Evolutionary conservation across 2,797 vertebrate species (phyloP), one percentile per base, ranked within the genome.

Genomic region (Artibeus lituratus): DNA sequence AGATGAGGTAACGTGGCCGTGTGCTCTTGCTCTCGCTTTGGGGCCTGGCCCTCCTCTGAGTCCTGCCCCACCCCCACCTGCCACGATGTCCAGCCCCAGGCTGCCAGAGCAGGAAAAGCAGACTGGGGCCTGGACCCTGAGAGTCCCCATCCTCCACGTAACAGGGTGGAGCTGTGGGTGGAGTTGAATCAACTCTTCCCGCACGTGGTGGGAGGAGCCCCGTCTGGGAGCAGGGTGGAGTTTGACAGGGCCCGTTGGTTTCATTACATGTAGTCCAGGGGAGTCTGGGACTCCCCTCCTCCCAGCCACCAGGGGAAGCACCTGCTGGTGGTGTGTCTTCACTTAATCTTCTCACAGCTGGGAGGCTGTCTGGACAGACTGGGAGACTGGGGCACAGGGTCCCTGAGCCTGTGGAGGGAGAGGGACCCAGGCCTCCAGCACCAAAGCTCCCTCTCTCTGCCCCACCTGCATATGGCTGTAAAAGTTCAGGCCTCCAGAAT

Each of bases 1-100:
- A 35, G 99, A 99, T 96, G 99, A 99, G 99, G 99, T 99, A 94
- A 97, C 78, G 1, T 11, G 6, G 3, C 73, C 18, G 0, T 18
- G 8, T 0, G 0, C 76, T 24, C 59, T 6, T 1, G 0, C 49
- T 10, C 44, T 91, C 3, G 0, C 42, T 1, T 0, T 32, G 37
- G 82, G 2, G 4, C 39, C 73, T 16, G 47, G 72, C 29, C 29
- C 22, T 24, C 35, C 32, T 42, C 35, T 22, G 42, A 32, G 51
- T 74, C 37, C 88, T 76, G 1, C 14, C 57, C 59, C 1, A 0
- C 1, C 16, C 57, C 35, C 16, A 11, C 39, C 51, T 69, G 39
- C 39, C 8, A 4, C n/a, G 7, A 5, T 5, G n/a, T 15, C 0
- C 10, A 35, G 81, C 29, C 70, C 44, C 26, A 18, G 55, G 59